Evolutionary conservation across 2,113 vertebrate genomes (phyloP), one percentile per base, ranked within the genome.

Genomic region (Meleagris gallopavo): DNA sequence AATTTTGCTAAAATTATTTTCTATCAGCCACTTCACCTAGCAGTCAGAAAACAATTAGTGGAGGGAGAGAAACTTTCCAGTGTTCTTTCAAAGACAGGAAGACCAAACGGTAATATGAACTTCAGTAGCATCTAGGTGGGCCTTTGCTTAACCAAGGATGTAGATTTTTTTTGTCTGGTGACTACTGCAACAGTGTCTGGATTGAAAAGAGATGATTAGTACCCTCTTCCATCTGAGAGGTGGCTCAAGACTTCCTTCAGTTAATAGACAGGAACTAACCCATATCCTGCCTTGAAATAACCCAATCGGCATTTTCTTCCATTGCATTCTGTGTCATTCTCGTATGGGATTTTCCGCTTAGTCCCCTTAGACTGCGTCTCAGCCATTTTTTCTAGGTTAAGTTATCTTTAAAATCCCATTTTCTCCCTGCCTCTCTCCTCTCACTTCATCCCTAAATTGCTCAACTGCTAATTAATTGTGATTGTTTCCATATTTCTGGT

Each of bases 1-100:
- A 75, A 82, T 86, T 18, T 57, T 90, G 36, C 83, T 93, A 32
- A 69, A 30, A 61, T 62, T 40, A 13, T 88, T 72, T 90, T 81
- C 29, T 71, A 2, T 57, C 50, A 66, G 36, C 17, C 9, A 7
- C 64, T 90, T 75, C 38, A 74, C 46, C 60, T 65, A 76, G 21
- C 43, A 82, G 46, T 55, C 46, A 81, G 61, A 72, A 75, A 70
- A 29, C 41, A 52, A 48, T 65, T 93, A 32, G 43, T 69, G 4
- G 38, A 78, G 48, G 30, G 84, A 86, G 43, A 65, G 13, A 81
- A 86, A 45, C 22, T 94, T 16, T 60, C 3, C 72, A 25, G 12
- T 83, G 50, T 87, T 36, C 75, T 66, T 5, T n/a, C 14, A 27
- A 74, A 41, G 24, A 32, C 16, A 41, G 36, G 50, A 60, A 60